Base-by-base conservation (phyloP, 2,113 vertebrate genomes). In the Oreocharis arfaki region DNA sequence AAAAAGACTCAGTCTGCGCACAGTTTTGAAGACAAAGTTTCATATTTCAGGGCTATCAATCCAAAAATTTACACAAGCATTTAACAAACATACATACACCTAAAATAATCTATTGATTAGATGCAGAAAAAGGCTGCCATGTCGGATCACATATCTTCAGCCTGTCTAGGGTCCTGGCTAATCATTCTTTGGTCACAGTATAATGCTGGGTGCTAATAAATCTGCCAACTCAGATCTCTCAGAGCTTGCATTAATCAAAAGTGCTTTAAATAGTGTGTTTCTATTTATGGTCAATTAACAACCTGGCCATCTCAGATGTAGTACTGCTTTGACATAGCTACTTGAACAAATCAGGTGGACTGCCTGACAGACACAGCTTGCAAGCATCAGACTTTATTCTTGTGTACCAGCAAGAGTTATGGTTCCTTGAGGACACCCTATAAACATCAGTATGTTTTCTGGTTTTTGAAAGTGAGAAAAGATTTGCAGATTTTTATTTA, bases 141-240 rank as follows among this genome's bases (percentile, higher is more conserved):
- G 92, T 74, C 57, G 60, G 16, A 42, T 89, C 41, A 28, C 50
- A 4, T 47, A 32, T 94, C 50, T 84, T 78, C 71, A 88, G 23
- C 30, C 13, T 87, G 20, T 67, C 86, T 77, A 80, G 53, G 17
- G 59, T 93, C 30, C 41, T 79, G 49, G 46, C 21, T 93, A 94
- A 65, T 76, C 10, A 68, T 84, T 96, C 75, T 87, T 91, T 95
- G 79, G 78, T 80, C 89, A 68, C 19, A 85, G 8, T 30, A 33
- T 65, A 89, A 92, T 91, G 63, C n/a, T 80, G 71, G 8, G 49
- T 47, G n/a, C 61, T 97, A 96, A 97, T 74, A 94, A 96, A 97
- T 95, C 53, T 93, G 30, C 69, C 75, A 90, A 67, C 46, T 90
- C 92, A 61, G 41, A 92, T 83, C 87, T 65, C 74, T 42, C n/a